A percentile compares a stretch with the other conserved stretches of the same genome.
Evolutionary conservation across 2,113 vertebrate genomes (phyloP).

Genomic region (Poecilia latipinna): DNA sequence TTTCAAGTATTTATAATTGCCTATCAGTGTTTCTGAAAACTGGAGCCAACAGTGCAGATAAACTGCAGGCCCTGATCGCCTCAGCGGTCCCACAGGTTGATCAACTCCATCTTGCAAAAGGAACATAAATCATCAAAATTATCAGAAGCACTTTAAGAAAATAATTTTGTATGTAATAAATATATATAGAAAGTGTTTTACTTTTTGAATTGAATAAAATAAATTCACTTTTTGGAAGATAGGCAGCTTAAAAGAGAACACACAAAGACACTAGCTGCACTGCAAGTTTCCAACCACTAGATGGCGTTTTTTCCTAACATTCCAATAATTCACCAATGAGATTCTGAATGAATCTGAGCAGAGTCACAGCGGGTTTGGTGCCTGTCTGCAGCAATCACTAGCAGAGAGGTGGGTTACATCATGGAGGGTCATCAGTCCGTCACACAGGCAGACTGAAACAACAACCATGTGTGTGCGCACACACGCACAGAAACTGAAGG

Average conservation of each 20-base stretch:
- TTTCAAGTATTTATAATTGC: neutral
- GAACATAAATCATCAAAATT: neutral
- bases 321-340: neutral
- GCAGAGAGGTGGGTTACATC: no score
- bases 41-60: neutral
- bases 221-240: neutral
- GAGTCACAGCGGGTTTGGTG: neutral
- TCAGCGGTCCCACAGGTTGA: neutral
- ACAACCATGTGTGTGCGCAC: no score
- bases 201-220: neutral
- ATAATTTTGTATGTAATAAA: neutral
- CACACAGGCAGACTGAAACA: neutral
- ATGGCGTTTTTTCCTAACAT: constrained; percentile 9
- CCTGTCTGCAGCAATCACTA: no score
- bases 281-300: constrained; percentile 34
- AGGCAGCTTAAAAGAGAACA: no score
- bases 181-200: neutral
- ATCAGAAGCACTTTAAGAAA: neutral
- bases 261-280: neutral
- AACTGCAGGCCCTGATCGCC: neutral
- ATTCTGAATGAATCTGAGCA: neutral
- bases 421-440: neutral
- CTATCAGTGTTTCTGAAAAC: neutral
- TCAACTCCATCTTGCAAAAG: neutral
- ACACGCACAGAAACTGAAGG: neutral